Evolutionary conservation across 2,888 invertebrate species (phyloP).

Genomic region (Ptilodon capucinus): DNA sequence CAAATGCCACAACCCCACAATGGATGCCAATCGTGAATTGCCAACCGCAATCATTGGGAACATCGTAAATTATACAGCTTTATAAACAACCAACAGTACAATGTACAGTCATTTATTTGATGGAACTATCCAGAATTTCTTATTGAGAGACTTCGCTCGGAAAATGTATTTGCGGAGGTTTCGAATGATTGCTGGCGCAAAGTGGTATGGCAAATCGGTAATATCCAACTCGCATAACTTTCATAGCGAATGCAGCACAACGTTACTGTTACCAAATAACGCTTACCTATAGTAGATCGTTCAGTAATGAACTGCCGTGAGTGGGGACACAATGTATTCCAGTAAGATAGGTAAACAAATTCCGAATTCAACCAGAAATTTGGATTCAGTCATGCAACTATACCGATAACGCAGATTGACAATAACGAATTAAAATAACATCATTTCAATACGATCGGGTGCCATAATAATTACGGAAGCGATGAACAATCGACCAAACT

Average conservation of each 20-base stretch:
- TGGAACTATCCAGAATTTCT: conserved; percentile 2
- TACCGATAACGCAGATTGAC: background rate
- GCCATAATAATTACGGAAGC: conserved; percentile 44
- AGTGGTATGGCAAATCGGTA: background rate
- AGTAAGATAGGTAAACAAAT: background rate
- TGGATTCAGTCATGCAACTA: background rate
- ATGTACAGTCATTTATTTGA: conserved; percentile 13
- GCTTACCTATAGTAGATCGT: too few relatives aligned
- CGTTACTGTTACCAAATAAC: too few relatives aligned
- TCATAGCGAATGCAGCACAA: too few relatives aligned
- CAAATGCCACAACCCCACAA: conserved; percentile 57
- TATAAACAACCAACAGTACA: conserved; percentile 25
- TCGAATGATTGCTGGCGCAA: background rate
- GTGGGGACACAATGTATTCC: background rate
- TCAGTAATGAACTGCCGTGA: too few relatives aligned
- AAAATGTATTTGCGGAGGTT: background rate
- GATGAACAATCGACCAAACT: conserved; percentile 48
- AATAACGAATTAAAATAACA: conserved; percentile 22
- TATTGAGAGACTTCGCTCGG: background rate
- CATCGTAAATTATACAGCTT: conserved; percentile 44
- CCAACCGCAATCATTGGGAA: conserved; percentile 49
- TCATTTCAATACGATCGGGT: conserved; percentile 23
- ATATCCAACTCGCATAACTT: too few relatives aligned
- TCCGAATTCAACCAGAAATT: background rate
- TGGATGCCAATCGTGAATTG: conserved; percentile 64